Evolutionary conservation across 2,888 invertebrate genomes (phyloP), one percentile per base, ranked within the genome.

Genomic region (Campaea margaritaria): DNA sequence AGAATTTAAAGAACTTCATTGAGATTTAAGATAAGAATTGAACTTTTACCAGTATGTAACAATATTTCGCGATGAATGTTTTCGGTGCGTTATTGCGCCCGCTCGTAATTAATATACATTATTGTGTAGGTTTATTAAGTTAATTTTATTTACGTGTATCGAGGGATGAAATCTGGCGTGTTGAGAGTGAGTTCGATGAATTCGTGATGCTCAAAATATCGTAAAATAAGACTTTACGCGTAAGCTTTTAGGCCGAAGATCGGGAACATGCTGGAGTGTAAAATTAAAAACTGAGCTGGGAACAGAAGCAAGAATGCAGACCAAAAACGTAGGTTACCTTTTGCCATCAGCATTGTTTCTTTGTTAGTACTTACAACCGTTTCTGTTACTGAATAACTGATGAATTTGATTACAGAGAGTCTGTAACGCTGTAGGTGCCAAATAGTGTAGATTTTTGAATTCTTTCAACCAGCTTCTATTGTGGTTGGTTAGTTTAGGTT

Each of bases 51-150:
- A 87, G 79, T 55, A 61, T 55, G 75, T 88, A 83, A 85, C 79
- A 80, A 87, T 91, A 92, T 92, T 92, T 92, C 91, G 91, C 91
- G 91, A 92, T 92, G 91, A 92, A 92, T 91, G 91, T 82, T 82
- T 84, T 75, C 79, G 89, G 89, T 76, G 84, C 89, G 78, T 73
- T 77, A 73, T 76, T 83, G 90, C 86, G 87, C 88, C 89, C 85
- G 71, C 70, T 84, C 86, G 83, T 88, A 88, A 84, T 82, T 82
- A 85, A 87, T 87, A 85, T 85, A 88, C 82, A 86, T 62, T 88
- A 87, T 84, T 87, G 83, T 91, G 83, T 91, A 89, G 88, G 84
- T 70, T 73, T 86, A 78, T 87, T 89, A 86, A 83, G 88, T 91
- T 91, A 84, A 89, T 87, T 87, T 91, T 86, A 88, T 90, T 90